phyloP scores from a whole-genome alignment of 2,113 vertebrate genomes.

The Scatophagus argus region DNA sequence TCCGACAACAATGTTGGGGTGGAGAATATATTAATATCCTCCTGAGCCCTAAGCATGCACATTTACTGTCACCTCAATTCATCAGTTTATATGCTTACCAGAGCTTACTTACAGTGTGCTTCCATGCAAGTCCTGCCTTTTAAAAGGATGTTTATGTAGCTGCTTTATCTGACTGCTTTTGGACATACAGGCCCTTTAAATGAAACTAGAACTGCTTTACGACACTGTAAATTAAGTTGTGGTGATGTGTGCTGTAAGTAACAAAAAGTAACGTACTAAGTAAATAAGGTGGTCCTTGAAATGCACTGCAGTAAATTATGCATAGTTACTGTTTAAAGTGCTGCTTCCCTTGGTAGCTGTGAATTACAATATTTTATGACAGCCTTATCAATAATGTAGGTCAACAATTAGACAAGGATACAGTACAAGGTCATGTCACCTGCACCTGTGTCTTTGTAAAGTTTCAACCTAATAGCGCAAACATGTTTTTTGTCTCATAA shows the following conservation, averaged over 20 bases:
- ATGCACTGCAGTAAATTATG: not conserved
- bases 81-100: slow-evolving; percentile 49
- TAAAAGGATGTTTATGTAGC: not conserved
- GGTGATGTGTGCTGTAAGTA: not conserved
- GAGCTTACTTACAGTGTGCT: not conserved
- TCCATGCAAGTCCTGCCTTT: not conserved
- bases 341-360: not conserved
- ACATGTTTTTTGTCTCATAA: not conserved
- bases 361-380: not conserved
- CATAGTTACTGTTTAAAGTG: not conserved
- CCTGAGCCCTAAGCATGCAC: slow-evolving; percentile 59
- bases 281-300: not conserved
- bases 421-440: not conserved
- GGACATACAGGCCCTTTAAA: not conserved
- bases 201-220: not conserved
- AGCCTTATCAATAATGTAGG: slow-evolving; percentile 9
- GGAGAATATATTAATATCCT: slow-evolving; percentile 63
- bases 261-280: too few species aligned
- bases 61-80: slow-evolving; percentile 62
- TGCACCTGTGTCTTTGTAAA: not conserved
- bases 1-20: slow-evolving; percentile 56
- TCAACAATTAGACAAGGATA: not conserved
- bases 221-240: not conserved
- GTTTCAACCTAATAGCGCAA: not conserved
- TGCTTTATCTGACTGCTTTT: not conserved